Evolutionary conservation across 2,797 vertebrate species (phyloP), one percentile per base, ranked within the genome.

Genomic region (Vireo griseus): DNA sequence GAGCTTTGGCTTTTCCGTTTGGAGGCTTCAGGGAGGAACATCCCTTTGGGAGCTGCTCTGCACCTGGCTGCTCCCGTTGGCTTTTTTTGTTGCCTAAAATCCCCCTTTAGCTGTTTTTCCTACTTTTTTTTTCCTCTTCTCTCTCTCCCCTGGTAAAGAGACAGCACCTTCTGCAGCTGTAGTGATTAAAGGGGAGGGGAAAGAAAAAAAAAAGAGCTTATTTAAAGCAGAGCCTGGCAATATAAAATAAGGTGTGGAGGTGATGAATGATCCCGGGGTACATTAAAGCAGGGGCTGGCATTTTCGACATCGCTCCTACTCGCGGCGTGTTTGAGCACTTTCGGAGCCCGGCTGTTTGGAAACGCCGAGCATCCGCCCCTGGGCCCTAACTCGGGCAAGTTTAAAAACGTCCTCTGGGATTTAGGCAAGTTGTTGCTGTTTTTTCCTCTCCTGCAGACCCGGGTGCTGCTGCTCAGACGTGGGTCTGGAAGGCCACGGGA

Each of bases 221-320:
- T 67, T 92, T 89, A 69, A 87, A 92, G 81, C 42, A 91, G 78
- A 69, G 62, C 62, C 91, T 93, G 62, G 91, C 82, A 71, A 39
- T 88, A 85, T 86, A 94, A 95, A 96, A 69, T 61, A 86, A 96
- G 94, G 87, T 52, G 82, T 92, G 94, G 95, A 95, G 76, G 87
- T 82, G 85, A 93, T 66, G 95, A 94, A 54, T 86, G 92, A 95
- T 94, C 66, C 75, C 2, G 3, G 73, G 85, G 47, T 92, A 35
- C 51, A 73, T 87, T 80, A 91, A 92, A 87, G 75, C 85, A 91
- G 85, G 65, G 78, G 21, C 83, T 91, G 90, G 93, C 79, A 35
- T 93, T 95, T 90, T 94, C 35, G 19, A 79, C 92, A 76, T 58
- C 45, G 16, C 50, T 90, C 50, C 91, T 76, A 9, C 59, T 75